A percentile compares a stretch with the other conserved stretches of the same genome.
Conservation (phyloP, 92 coral and sea anemone genomes). For the Pocillopora grandis region DNA sequence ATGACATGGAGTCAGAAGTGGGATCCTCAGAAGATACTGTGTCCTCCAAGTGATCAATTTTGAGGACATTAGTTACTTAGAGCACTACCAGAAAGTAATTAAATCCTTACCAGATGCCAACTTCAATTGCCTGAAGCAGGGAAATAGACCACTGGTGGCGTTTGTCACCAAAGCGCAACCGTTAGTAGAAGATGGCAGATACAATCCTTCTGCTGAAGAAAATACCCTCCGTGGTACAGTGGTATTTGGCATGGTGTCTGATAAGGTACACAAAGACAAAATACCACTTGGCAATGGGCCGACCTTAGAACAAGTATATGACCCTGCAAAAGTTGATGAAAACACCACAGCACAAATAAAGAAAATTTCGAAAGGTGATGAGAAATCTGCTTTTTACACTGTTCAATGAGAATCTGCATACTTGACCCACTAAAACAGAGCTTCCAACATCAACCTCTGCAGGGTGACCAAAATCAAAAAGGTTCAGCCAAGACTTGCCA, state of each 20-base stretch:
- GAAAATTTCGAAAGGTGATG: slow-evolving; percentile 18
- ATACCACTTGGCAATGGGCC: background rate
- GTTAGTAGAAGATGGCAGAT: slow-evolving; percentile 26
- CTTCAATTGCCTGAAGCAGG: slow-evolving; percentile 55
- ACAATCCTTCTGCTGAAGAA: slow-evolving; percentile 1
- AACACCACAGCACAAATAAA: slow-evolving; percentile 36
- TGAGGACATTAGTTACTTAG: background rate
- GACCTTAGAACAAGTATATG: slow-evolving; percentile 32
- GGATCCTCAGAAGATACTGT: slow-evolving; percentile 16
- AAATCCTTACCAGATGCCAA: slow-evolving; percentile 51
- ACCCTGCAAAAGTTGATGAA: slow-evolving; percentile 42
- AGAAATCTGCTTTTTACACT: slow-evolving; percentile 13
- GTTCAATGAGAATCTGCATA: slow-evolving; percentile 8
- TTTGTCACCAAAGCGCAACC: slow-evolving; percentile 50
- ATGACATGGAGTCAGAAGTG: slow-evolving; percentile 24
- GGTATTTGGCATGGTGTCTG: background rate
- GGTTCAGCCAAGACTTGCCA: slow-evolving; percentile 19
- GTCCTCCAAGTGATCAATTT: slow-evolving; percentile 8
- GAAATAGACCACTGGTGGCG: slow-evolving; percentile 57
- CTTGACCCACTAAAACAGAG: background rate
- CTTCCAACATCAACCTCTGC: background rate
- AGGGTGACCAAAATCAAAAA: background rate
- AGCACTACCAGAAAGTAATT: slow-evolving; percentile 33
- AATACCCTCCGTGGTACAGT: slow-evolving; percentile 2
- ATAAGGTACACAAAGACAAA: background rate